Conservation (phyloP, 2,888 invertebrate genomes). For the Habrosyne pyritoides region DNA sequence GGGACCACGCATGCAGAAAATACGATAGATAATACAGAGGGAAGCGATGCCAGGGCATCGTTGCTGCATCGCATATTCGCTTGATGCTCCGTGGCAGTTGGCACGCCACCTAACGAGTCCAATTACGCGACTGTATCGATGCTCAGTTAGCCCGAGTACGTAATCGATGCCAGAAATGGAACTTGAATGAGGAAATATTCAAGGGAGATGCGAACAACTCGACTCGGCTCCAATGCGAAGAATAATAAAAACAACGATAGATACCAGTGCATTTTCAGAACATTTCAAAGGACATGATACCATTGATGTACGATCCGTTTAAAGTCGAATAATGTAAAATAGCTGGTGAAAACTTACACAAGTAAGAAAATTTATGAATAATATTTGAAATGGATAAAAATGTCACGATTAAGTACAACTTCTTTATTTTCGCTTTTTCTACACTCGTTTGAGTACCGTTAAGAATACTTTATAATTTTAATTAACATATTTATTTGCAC, state of each 20-base stretch:
- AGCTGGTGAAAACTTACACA: background rate
- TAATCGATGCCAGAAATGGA: constrained; percentile 27
- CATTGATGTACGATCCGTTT: background rate
- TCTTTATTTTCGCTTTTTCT: too few relatives aligned
- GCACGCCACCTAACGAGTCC: constrained; percentile 17
- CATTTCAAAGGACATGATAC: background rate
- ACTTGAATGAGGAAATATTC: constrained; percentile 28
- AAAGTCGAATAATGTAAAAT: background rate
- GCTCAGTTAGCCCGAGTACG: constrained; percentile 17
- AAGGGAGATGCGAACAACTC: constrained; percentile 1
- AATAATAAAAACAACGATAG: background rate
- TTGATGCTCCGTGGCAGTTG: constrained; percentile 10
- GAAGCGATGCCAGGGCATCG: background rate
- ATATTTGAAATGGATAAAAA: background rate
- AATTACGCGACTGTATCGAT: constrained; percentile 17
- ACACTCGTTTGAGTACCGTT: too few relatives aligned
- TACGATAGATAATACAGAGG: background rate
- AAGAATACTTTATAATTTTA: too few relatives aligned
- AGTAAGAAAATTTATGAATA: background rate
- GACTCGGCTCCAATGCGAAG: background rate
- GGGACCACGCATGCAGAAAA: background rate
- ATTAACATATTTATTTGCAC: too few relatives aligned
- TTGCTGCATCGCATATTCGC: background rate
- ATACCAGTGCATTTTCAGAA: background rate
- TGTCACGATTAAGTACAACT: too few relatives aligned